Percentiles rank a stretch among this genome's conserved stretches.
Evolutionary conservation across 2,113 vertebrate genomes (phyloP).

Genomic region (Hyperoodon ampullatus): DNA sequence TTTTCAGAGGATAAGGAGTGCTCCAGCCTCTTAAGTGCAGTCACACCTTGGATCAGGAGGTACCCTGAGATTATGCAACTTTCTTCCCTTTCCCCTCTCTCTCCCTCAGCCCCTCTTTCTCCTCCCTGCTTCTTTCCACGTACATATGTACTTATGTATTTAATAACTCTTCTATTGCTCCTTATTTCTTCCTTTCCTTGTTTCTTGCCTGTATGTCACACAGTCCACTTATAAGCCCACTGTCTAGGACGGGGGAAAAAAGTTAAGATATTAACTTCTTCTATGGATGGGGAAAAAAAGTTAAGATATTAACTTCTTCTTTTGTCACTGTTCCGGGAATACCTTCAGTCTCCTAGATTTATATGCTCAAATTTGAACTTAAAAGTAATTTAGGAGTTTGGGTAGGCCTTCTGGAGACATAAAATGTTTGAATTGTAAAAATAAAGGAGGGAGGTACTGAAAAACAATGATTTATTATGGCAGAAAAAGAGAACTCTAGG

Average conservation of each 20-base stretch:
- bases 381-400: neutral
- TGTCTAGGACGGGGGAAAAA: neutral
- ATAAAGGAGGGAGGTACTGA: neutral
- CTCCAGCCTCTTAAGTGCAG: neutral
- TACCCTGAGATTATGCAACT: neutral
- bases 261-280: neutral
- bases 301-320: too few relatives aligned
- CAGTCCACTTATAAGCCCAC: neutral
- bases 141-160: neutral
- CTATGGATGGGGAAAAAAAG: too few relatives aligned
- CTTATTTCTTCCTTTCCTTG: neutral
- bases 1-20: neutral
- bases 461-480: neutral
- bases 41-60: neutral
- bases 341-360: neutral
- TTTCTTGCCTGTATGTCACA: neutral
- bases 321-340: neutral
- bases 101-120: neutral
- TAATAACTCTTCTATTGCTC: neutral
- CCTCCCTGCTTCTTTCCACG: neutral
- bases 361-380: neutral
- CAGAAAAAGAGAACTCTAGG: neutral
- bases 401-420: neutral
- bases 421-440: neutral
- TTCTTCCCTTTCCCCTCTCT: too few relatives aligned